phyloP scores from a whole-genome alignment of 30 jellyfish, hydroid and myxozoan genomes.

The Turritopsis dohrnii region DNA sequence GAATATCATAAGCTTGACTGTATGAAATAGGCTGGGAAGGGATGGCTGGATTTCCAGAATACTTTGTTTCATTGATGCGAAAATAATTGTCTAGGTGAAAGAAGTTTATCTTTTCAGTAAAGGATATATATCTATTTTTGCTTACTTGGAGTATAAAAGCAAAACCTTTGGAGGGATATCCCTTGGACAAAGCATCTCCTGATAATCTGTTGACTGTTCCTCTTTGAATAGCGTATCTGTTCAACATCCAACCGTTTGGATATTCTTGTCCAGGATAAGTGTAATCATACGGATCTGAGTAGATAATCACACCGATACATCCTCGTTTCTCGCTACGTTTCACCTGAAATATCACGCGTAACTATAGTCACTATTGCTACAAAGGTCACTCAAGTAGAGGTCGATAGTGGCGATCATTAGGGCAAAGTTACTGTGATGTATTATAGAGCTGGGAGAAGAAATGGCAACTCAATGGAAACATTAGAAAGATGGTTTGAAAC shows the following conservation, averaged over 20 bases:
- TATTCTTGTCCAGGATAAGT: constrained; percentile 46
- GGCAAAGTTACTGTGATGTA: too few relatives aligned
- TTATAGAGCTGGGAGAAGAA: too few relatives aligned
- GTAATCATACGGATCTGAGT: constrained; percentile 76
- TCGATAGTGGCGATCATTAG: too few relatives aligned
- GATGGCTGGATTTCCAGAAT: constrained; percentile 53
- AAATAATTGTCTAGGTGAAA: constrained; percentile 69
- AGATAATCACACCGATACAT: constrained; percentile 68
- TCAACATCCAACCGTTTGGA: constrained; percentile 86
- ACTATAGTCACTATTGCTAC: too few relatives aligned
- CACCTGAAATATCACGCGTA: constrained; percentile 47
- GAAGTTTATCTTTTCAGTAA: too few relatives aligned
- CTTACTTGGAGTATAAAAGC: not conserved
- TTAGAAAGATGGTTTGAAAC: too few relatives aligned
- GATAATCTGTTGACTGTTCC: constrained; percentile 83
- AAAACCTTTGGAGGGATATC: constrained; percentile 92
- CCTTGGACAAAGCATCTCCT: constrained; percentile 94
- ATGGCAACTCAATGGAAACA: too few relatives aligned
- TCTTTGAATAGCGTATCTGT: constrained; percentile 68
- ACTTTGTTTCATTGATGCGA: constrained; percentile 45
- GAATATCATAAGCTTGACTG: constrained; percentile 50
- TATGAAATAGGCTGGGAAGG: constrained; percentile 92
- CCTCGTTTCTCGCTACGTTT: constrained; percentile 53
- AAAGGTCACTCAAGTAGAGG: too few relatives aligned
- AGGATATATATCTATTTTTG: too few relatives aligned